Evolutionary conservation across 2,797 vertebrate genomes (phyloP).

Genomic region (Rhinogobio ventralis): DNA sequence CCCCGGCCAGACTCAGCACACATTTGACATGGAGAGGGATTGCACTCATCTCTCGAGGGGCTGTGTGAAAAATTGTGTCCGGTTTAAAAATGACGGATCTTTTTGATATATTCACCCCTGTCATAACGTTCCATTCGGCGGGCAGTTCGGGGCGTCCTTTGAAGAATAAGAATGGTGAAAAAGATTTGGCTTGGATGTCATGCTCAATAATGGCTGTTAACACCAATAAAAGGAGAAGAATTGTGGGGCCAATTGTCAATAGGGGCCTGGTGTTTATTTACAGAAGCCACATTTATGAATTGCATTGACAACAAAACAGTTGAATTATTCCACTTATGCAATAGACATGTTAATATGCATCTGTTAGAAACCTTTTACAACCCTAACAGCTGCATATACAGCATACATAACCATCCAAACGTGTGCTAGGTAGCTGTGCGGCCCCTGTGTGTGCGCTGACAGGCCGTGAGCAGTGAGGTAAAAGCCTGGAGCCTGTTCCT

Average conservation of each 20-base stretch:
- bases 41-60: constrained; percentile 63
- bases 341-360: not conserved
- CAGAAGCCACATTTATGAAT: not conserved
- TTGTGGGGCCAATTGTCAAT: not conserved
- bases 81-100: constrained; percentile 71
- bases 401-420: not conserved
- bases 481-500: constrained; percentile 35
- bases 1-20: constrained; percentile 69
- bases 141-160: constrained; percentile 35
- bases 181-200: constrained; percentile 45
- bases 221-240: not conserved
- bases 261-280: not conserved
- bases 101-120: constrained; percentile 77
- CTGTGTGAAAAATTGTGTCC: constrained; percentile 72
- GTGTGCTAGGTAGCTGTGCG: not conserved
- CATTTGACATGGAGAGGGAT: constrained; percentile 61
- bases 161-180: constrained; percentile 53
- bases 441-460: constrained; percentile 64
- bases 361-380: not conserved
- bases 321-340: not conserved
- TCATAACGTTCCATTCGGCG: constrained; percentile 64
- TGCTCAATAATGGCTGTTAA: constrained; percentile 32
- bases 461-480: constrained; percentile 74
- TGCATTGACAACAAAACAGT: not conserved
- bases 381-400: constrained; percentile 15